Conservation (phyloP, 2,113 vertebrate species). For the Equus przewalskii region DNA sequence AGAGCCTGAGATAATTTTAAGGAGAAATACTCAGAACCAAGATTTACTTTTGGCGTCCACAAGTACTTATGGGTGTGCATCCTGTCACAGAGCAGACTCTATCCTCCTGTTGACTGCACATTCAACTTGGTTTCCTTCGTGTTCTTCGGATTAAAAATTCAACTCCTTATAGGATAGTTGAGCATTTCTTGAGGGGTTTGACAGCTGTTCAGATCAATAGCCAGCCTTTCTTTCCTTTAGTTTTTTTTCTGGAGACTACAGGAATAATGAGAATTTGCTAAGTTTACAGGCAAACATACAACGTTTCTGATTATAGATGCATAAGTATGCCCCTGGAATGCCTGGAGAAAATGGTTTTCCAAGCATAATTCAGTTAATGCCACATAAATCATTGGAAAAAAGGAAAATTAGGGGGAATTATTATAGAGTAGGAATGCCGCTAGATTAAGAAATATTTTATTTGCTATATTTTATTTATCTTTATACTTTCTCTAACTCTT, state of each 20-base stretch:
- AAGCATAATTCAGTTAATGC: neutral
- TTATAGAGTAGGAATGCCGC: neutral
- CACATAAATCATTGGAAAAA: neutral
- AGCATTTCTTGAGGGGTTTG: neutral
- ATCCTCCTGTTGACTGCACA: neutral
- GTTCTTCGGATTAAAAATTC: neutral
- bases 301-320: neutral
- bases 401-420: slow-evolving; percentile 4
- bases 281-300: neutral
- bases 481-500: neutral
- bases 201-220: neutral
- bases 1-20: neutral
- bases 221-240: neutral
- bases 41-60: neutral
- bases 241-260: neutral
- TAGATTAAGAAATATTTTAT: neutral
- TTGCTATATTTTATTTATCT: neutral
- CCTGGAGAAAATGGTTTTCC: neutral
- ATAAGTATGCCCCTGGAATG: neutral
- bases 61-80: neutral
- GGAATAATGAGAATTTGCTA: neutral
- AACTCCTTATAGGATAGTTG: neutral
- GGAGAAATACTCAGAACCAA: neutral
- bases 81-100: rapidly evolving
- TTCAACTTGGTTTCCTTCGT: neutral